Evolutionary conservation across 92 coral and sea anemone genomes (phyloP), one percentile per base, ranked within the genome.

Genomic region (Actinernus sp.): DNA sequence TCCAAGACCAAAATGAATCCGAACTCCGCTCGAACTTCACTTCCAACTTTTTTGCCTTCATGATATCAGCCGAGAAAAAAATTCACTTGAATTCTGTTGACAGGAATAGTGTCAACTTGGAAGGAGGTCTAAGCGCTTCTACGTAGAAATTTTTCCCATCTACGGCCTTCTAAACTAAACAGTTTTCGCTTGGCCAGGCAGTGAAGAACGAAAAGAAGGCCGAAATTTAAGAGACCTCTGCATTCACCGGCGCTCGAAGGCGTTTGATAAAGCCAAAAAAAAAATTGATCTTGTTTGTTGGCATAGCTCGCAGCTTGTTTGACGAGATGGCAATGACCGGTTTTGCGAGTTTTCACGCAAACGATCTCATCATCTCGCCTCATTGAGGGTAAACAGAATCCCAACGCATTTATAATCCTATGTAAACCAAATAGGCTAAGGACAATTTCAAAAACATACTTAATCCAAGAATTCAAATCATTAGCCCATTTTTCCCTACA

Each of bases 1-100:
- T 72, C 97, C 97, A 90, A 36, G 86, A 71, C 82, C 78, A 86
- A 19, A 50, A 17, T 49, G 91, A 79, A 40, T 85, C 91, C 18
- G 43, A 56, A 24, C 45, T 53, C n/a, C 68, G 78, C 37, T 64
- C 65, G 26, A 78, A 33, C 59, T 64, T 65, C 30, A 78, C 71
- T 25, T 68, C 56, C 37, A 71, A 61, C 31, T 45, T 25, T 29
- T 76, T 84, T 43, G 29, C 58, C 28, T 41, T 73, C 76, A 56
- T 74, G 2, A 12, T 66, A 36, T 34, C 17, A 2, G 34, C 34
- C 34, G 58, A 52, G 41, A 36, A 6, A 52, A 23, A 52, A 23
- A 52, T 52, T 12, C 1, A n/a, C n/a, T n/a, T n/a, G n/a, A n/a
- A n/a, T n/a, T n/a, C n/a, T n/a, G n/a, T n/a, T n/a, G n/a, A n/a